These are phyloP conservation scores for Amia ocellicauda DNA, from an alignment of 2,113 vertebrate species.

Conservation along the genomic window DNA sequence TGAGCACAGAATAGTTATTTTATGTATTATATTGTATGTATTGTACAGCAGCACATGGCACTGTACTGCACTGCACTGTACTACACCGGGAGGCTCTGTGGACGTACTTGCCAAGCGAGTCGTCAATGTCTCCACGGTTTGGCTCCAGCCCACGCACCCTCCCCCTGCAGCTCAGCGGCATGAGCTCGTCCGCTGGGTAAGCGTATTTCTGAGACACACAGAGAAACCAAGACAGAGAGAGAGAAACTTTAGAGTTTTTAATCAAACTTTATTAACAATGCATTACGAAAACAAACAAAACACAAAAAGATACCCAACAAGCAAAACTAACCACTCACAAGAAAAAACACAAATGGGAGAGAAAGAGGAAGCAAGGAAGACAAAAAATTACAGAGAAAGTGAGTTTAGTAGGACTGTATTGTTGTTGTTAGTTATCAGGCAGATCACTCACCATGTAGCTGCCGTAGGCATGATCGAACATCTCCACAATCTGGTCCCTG, in stretches of 20 bases:
- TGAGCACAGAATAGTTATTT: background rate
- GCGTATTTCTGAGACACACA: conserved; percentile 63
- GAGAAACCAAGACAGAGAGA: background rate
- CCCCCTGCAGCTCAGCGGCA: conserved; percentile 74
- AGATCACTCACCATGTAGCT: conserved; percentile 73
- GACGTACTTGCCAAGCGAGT: conserved; percentile 73
- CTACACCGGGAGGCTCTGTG: no score
- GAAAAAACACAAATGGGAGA: background rate
- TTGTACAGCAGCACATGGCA: conserved; percentile 9
- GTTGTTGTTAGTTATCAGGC: no score
- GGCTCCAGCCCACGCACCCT: conserved; percentile 72
- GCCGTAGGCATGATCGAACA: conserved; percentile 77
- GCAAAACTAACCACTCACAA: no score
- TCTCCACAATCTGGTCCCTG: conserved; percentile 72
- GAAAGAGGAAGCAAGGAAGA: background rate
- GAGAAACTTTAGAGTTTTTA: no score
- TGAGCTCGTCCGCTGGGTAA: conserved; percentile 75
- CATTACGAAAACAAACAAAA: no score
- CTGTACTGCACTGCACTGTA: conserved; percentile 7
- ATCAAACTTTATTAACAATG: no score
- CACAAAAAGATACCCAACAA: no score
- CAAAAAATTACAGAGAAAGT: no score
- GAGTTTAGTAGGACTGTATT: no score
- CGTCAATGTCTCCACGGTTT: conserved; percentile 72
- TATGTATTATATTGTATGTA: no score